A percentile compares a stretch with the other conserved stretches of the same genome.
phyloP scores from a whole-genome alignment of 2,797 vertebrate species.

The Heterohyrax brucei region DNA sequence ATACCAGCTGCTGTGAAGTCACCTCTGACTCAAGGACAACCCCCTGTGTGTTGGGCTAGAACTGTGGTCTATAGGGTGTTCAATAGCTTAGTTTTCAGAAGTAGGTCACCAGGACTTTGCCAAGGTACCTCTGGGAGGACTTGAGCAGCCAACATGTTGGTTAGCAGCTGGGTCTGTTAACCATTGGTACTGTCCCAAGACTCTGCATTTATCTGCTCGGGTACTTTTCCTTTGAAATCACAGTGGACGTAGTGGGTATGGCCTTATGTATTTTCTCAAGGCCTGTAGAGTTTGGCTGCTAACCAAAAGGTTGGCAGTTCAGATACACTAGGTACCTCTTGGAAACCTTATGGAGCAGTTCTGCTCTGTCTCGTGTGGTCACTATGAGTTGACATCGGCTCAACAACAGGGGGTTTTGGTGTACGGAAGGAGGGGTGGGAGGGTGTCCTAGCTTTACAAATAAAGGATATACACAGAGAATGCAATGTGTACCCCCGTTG shows the following conservation, averaged over 20 bases:
- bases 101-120: background rate
- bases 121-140: background rate
- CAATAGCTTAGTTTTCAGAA: background rate
- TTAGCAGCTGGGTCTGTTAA: background rate
- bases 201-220: background rate
- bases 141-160: background rate
- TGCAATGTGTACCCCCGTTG: background rate
- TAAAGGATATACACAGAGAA: background rate
- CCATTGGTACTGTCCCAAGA: too few relatives aligned
- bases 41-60: background rate
- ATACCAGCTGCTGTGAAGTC: background rate
- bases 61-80: background rate
- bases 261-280: background rate
- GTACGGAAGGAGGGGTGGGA: background rate
- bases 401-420: too few relatives aligned
- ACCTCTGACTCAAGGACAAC: background rate
- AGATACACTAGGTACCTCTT: too few relatives aligned
- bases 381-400: too few relatives aligned
- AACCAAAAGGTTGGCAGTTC: too few relatives aligned
- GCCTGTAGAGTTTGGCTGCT: background rate
- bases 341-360: too few relatives aligned
- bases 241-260: background rate
- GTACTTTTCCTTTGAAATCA: constrained; percentile 11
- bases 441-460: background rate
- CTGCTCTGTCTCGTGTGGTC: too few relatives aligned